phyloP scores from a whole-genome alignment of 1,140 invertebrate genomes.

The Chionoecetes opilio region DNA sequence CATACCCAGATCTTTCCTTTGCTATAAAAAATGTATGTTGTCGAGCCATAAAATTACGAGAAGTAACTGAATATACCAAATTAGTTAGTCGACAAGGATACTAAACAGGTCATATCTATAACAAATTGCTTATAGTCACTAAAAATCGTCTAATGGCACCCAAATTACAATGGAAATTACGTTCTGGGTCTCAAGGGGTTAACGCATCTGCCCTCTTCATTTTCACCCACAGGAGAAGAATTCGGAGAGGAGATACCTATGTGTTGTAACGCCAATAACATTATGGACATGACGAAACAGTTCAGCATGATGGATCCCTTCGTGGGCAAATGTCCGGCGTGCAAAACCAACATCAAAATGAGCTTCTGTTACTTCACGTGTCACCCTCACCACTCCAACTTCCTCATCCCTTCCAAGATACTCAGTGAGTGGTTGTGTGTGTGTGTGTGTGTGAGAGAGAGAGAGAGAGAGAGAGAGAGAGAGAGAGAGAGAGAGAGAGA shows the following conservation, averaged over 20 bases:
- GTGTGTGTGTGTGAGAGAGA: neutral
- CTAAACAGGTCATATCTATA: too few relatives aligned
- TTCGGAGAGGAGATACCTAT: constrained; percentile 8
- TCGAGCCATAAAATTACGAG: too few relatives aligned
- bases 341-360: constrained; percentile 49
- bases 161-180: too few relatives aligned
- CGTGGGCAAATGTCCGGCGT: neutral
- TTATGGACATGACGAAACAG: neutral
- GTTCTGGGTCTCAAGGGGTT: too few relatives aligned
- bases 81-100: too few relatives aligned
- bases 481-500: constrained; percentile 52
- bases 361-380: constrained; percentile 67
- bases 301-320: neutral
- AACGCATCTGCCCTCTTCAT: neutral
- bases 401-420: constrained; percentile 39
- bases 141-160: too few relatives aligned
- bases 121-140: too few relatives aligned
- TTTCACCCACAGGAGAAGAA: neutral
- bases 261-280: neutral
- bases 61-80: too few relatives aligned
- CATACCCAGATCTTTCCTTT: too few relatives aligned
- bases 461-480: neutral
- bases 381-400: constrained; percentile 51
- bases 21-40: too few relatives aligned
- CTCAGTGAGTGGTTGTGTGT: neutral